phyloP scores from a whole-genome alignment of 1,140 invertebrate genomes.

The Samia ricini region DNA sequence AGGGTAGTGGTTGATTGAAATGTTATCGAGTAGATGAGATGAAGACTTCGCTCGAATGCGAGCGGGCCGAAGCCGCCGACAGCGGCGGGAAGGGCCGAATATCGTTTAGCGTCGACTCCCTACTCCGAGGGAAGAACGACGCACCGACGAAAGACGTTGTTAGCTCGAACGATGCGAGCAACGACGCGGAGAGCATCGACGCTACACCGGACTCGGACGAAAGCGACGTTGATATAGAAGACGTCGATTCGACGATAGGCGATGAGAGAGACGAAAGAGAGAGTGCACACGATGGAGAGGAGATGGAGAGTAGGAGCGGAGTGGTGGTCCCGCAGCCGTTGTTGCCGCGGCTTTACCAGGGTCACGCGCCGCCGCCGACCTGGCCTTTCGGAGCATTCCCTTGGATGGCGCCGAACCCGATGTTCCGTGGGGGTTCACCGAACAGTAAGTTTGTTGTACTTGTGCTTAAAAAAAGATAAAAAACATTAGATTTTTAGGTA shows the following conservation, averaged over 20 bases:
- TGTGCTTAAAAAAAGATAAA: neutral
- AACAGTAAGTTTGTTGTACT: constrained; percentile 51
- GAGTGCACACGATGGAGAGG: constrained; percentile 45
- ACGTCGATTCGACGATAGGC: constrained; percentile 57
- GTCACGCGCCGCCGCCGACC: constrained; percentile 48
- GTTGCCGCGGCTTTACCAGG: constrained; percentile 66
- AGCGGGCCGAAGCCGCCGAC: constrained; percentile 65
- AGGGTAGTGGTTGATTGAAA: constrained; percentile 29
- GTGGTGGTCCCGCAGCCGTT: constrained; percentile 69
- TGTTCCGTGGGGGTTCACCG: constrained; percentile 66
- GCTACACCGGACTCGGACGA: constrained; percentile 55
- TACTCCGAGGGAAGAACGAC: constrained; percentile 52
- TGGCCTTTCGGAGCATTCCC: constrained; percentile 72
- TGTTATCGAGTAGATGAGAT: constrained; percentile 68
- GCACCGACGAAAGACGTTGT: constrained; percentile 38
- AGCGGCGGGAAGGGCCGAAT: constrained; percentile 66
- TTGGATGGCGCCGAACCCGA: constrained; percentile 71
- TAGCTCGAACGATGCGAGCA: constrained; percentile 40
- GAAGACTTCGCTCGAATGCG: constrained; percentile 73
- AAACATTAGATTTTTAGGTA: too few relatives aligned
- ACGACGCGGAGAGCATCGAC: constrained; percentile 58
- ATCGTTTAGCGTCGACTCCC: constrained; percentile 71
- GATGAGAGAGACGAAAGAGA: constrained; percentile 61
- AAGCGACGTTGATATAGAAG: constrained; percentile 69
- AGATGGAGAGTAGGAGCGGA: constrained; percentile 49